Conservation (phyloP, 1,140 invertebrate species). For the Linepithema humile region DNA sequence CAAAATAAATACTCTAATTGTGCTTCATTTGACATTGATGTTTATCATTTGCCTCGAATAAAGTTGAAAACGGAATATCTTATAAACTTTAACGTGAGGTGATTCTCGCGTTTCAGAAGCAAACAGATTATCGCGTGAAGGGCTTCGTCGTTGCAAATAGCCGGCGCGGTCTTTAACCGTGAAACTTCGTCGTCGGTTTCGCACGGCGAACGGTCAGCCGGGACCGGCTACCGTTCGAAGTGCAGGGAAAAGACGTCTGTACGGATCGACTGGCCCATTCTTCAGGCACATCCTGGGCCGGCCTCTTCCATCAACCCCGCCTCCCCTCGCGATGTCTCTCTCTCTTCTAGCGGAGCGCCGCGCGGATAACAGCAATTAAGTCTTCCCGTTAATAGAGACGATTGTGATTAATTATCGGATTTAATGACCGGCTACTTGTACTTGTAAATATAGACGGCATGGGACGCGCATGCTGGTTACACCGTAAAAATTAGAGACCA, state of each 20-base stretch:
- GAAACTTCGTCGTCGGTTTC: slow-evolving; percentile 65
- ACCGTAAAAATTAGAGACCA: slow-evolving; percentile 84
- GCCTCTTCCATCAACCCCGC: slow-evolving; percentile 50
- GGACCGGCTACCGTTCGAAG: slow-evolving; percentile 60
- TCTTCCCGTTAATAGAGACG: slow-evolving; percentile 82
- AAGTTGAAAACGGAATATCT: background rate
- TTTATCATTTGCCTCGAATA: background rate
- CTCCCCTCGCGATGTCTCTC: background rate
- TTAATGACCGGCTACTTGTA: slow-evolving; percentile 82
- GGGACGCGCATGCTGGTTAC: slow-evolving; percentile 75
- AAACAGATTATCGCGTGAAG: background rate
- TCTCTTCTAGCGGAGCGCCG: slow-evolving; percentile 72
- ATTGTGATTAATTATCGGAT: slow-evolving; percentile 84
- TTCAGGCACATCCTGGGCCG: slow-evolving; percentile 68
- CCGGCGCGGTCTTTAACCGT: slow-evolving; percentile 29
- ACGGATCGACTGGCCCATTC: slow-evolving; percentile 69
- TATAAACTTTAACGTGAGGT: background rate
- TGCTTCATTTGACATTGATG: too few species aligned
- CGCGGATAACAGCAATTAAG: slow-evolving; percentile 84
- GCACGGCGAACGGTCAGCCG: slow-evolving; percentile 49
- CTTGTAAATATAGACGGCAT: slow-evolving; percentile 80
- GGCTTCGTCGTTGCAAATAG: background rate
- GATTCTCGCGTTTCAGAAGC: background rate
- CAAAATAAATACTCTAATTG: too few species aligned
- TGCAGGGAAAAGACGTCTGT: slow-evolving; percentile 66